phyloP scores from a whole-genome alignment of 37 sponge, comb jelly and placozoan genomes.

The Beroe ovata region DNA sequence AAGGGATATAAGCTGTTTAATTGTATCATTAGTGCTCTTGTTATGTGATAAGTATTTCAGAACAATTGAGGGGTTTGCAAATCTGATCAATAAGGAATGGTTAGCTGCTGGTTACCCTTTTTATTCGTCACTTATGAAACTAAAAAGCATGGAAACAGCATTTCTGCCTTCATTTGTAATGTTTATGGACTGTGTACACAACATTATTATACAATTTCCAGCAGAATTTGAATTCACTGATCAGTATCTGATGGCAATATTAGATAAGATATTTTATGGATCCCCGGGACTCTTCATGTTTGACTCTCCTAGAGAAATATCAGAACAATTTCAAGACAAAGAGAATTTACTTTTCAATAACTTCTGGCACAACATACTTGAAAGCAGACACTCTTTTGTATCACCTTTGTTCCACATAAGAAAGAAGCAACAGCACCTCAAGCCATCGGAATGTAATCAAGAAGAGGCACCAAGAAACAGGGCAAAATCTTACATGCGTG shows the following conservation, averaged over 20 bases:
- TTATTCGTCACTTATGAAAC: slow-evolving; percentile 19
- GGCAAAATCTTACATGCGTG: neutral
- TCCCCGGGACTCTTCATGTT: slow-evolving; percentile 25
- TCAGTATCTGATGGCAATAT: neutral
- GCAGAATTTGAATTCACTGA: slow-evolving; percentile 65
- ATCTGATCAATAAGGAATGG: slow-evolving; percentile 94
- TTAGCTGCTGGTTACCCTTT: slow-evolving; percentile 91
- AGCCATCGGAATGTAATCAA: neutral
- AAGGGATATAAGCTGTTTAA: slow-evolving; percentile 83
- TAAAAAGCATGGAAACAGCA: neutral
- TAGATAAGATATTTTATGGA: slow-evolving; percentile 36
- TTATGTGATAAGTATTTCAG: slow-evolving; percentile 84
- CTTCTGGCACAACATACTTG: slow-evolving; percentile 6
- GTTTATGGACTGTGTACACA: slow-evolving; percentile 64
- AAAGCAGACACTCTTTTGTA: neutral
- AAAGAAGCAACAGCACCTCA: neutral
- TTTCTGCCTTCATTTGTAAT: slow-evolving; percentile 20
- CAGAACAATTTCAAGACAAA: neutral
- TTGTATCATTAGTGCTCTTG: slow-evolving; percentile 83
- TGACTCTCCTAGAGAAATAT: slow-evolving; percentile 2
- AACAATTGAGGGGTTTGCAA: slow-evolving; percentile 84
- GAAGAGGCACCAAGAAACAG: neutral
- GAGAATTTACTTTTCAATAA: neutral
- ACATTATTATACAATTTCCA: slow-evolving; percentile 38
- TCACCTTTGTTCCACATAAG: neutral